A percentile compares a stretch with the other conserved stretches of the same genome.
Conservation (phyloP, 2,888 invertebrate species). For the Melolontha melolontha region DNA sequence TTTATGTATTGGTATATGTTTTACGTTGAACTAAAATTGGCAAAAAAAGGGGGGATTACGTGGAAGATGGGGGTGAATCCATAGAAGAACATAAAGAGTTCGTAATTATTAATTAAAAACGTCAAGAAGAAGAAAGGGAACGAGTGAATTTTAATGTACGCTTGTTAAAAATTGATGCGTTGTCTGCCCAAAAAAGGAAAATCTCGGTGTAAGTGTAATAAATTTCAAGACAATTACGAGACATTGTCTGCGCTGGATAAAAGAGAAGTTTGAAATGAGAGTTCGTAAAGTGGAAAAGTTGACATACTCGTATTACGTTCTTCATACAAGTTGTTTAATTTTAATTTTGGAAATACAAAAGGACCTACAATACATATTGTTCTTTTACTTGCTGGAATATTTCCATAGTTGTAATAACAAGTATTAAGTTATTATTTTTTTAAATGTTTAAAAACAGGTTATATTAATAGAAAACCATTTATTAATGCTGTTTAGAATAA, state of each 20-base stretch:
- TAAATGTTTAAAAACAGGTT: too few relatives aligned
- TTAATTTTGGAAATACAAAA: too few relatives aligned
- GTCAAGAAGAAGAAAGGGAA: conserved; percentile 12
- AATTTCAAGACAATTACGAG: conserved; percentile 19
- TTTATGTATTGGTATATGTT: background rate
- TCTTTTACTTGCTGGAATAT: too few relatives aligned
- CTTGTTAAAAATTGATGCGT: conserved; percentile 20
- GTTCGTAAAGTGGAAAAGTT: too few relatives aligned
- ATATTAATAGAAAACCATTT: too few relatives aligned
- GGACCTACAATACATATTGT: too few relatives aligned
- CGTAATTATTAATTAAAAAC: conserved; percentile 24
- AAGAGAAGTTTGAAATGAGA: background rate
- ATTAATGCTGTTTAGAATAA: too few relatives aligned
- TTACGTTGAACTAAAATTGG: too few relatives aligned
- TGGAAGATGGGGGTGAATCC: background rate
- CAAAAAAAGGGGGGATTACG: background rate
- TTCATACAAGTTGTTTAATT: too few relatives aligned
- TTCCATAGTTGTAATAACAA: too few relatives aligned
- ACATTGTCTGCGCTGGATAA: conserved; percentile 1
- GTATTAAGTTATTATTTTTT: too few relatives aligned
- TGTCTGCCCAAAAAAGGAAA: conserved; percentile 5
- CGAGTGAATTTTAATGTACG: conserved; percentile 11
- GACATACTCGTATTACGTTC: too few relatives aligned
- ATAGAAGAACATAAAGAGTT: background rate
- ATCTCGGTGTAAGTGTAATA: background rate